phyloP scores from a whole-genome alignment of 2,888 invertebrate species.

The Papilio demoleus region DNA sequence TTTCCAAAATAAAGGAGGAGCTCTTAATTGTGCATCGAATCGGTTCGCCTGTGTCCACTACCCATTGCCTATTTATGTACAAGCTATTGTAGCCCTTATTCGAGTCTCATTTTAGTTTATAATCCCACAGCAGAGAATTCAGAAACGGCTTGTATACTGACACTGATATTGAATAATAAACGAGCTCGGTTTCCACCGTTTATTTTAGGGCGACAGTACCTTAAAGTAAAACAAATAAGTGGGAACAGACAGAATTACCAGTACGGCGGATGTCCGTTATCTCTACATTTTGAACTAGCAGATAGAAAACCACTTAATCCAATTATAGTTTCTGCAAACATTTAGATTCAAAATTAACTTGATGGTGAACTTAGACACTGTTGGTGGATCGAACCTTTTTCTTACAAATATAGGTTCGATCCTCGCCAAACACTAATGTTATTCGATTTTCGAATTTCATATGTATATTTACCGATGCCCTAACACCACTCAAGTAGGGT shows the following conservation, averaged over 20 bases:
- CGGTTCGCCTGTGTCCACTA: constrained; percentile 40
- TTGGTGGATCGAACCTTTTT: too few species aligned
- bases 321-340: background rate
- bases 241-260: constrained; percentile 20
- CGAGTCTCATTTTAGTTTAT: background rate
- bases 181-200: constrained; percentile 41
- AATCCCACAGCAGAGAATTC: constrained; percentile 11
- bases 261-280: constrained; percentile 25
- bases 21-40: constrained; percentile 67
- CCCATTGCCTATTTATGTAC: constrained; percentile 21
- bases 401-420: too few species aligned
- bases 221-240: constrained; percentile 38
- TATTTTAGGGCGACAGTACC: constrained; percentile 40
- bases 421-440: too few species aligned
- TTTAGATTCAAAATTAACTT: background rate
- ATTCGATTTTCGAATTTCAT: too few species aligned
- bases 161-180: constrained; percentile 42
- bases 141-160: constrained; percentile 20
- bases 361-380: too few species aligned
- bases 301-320: background rate
- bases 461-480: too few species aligned
- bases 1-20: constrained; percentile 70
- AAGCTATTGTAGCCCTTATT: constrained; percentile 26
- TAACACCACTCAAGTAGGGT: too few species aligned
- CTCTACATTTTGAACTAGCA: background rate